Percentiles rank a stretch among this genome's conserved stretches.
phyloP scores from a whole-genome alignment of 2,113 vertebrate species.

The Oreocharis arfaki region DNA sequence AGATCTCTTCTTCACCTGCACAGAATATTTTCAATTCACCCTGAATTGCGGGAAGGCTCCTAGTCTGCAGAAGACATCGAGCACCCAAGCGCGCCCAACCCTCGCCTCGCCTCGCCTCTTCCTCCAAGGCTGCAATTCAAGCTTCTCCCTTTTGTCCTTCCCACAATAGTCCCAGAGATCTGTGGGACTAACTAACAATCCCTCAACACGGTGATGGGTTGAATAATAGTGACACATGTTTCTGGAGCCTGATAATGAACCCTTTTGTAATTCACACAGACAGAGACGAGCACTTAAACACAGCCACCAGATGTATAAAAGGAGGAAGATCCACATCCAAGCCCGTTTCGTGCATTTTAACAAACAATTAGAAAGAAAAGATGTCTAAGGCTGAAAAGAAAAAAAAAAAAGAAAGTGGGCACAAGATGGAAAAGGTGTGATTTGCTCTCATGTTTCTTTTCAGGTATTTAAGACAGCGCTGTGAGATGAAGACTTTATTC shows the following conservation, averaged over 20 bases:
- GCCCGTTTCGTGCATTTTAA: accelerated
- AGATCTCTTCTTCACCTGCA: not conserved
- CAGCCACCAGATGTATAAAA: not conserved
- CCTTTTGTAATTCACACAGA: not conserved
- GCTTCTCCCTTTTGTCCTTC: not conserved
- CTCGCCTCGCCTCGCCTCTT: not conserved
- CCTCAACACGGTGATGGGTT: not conserved
- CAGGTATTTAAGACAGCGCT: not conserved
- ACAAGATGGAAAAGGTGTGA: not conserved
- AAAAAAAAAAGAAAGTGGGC: not conserved
- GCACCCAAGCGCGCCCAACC: accelerated
- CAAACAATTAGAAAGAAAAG: not conserved
- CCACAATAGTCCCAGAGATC: not conserved
- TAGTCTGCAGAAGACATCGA: not conserved
- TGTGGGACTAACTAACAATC: not conserved
- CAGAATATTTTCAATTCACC: not conserved
- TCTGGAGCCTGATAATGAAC: not conserved
- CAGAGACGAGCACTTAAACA: not conserved
- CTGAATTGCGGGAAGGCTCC: not conserved
- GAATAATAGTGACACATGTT: not conserved
- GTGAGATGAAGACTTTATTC: not conserved
- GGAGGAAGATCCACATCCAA: not conserved
- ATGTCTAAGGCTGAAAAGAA: not conserved
- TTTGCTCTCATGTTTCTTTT: not conserved
- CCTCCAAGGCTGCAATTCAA: not conserved